phyloP scores from a whole-genome alignment of 1,140 invertebrate species.

The Tyrophagus putrescentiae region DNA sequence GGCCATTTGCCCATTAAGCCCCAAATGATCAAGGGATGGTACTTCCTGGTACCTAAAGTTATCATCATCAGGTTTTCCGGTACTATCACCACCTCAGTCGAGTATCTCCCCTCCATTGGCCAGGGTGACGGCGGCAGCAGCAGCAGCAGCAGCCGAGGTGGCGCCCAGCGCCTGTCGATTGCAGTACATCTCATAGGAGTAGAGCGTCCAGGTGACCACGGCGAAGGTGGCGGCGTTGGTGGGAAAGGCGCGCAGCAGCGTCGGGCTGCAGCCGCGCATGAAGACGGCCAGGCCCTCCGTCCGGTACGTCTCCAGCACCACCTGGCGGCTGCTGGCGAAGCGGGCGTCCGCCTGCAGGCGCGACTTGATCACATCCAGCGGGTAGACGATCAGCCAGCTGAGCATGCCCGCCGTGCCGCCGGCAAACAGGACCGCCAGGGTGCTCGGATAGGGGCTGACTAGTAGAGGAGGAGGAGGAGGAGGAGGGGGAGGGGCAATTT shows the following conservation, averaged over 20 bases:
- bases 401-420: slow-evolving; percentile 64
- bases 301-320: slow-evolving; percentile 52
- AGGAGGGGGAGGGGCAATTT: too few species aligned
- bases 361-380: slow-evolving; percentile 76
- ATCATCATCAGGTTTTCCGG: background rate
- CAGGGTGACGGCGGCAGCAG: background rate
- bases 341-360: slow-evolving; percentile 59
- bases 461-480: too few species aligned
- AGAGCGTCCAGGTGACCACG: slow-evolving; percentile 53
- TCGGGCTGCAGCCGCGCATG: slow-evolving; percentile 53
- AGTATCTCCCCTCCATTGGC: background rate
- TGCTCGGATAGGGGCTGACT: slow-evolving; percentile 6
- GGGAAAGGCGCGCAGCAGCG: slow-evolving; percentile 67
- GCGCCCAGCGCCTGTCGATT: background rate
- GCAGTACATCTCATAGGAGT: slow-evolving; percentile 13
- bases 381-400: slow-evolving; percentile 73
- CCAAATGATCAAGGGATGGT: background rate
- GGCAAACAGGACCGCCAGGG: slow-evolving; percentile 47
- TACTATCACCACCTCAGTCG: background rate
- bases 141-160: background rate
- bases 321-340: slow-evolving; percentile 42
- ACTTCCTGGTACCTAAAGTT: background rate
- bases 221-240: slow-evolving; percentile 80
- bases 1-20: background rate
- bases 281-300: slow-evolving; percentile 55